These are phyloP conservation scores for Neoaliturus tenellus DNA, from an alignment of 2,888 invertebrate genomes.

Conservation along the genomic window DNA sequence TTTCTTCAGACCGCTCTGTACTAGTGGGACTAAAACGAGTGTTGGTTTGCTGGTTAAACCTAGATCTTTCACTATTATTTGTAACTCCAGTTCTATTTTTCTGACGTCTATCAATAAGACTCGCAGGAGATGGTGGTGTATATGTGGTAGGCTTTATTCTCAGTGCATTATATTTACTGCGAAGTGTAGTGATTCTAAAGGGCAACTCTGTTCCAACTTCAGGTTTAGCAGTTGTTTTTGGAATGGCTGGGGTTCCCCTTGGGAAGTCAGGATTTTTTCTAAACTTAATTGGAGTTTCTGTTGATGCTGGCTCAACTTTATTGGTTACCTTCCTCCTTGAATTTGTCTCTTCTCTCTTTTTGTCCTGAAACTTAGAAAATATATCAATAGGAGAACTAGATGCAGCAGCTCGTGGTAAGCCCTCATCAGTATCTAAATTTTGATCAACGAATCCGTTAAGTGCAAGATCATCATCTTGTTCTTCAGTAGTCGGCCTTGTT, in stretches of 20 bases:
- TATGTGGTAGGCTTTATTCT: conserved; percentile 59
- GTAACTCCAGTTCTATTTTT: conserved; percentile 29
- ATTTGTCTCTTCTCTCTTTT: conserved; percentile 7
- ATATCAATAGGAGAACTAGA: conserved; percentile 43
- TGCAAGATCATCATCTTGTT: conserved; percentile 41
- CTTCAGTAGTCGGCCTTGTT: neutral
- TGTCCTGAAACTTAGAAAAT: conserved; percentile 39
- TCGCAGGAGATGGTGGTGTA: conserved; percentile 53
- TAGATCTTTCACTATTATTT: neutral
- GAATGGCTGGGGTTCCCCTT: conserved; percentile 42
- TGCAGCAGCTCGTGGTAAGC: conserved; percentile 41
- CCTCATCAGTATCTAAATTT: conserved; percentile 52
- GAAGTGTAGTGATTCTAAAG: neutral
- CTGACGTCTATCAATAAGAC: conserved; percentile 33
- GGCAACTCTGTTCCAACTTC: neutral
- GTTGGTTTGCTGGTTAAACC: neutral
- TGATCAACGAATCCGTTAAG: conserved; percentile 56
- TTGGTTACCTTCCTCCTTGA: conserved; percentile 22
- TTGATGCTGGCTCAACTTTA: conserved; percentile 23
- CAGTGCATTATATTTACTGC: conserved; percentile 53
- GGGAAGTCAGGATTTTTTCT: conserved; percentile 6
- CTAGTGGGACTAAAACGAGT: neutral
- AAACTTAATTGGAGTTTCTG: neutral
- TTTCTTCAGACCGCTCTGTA: conserved; percentile 27
- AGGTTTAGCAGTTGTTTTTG: conserved; percentile 15